Evolutionary conservation across 2,113 vertebrate species (phyloP).

Genomic region (Brienomyrus longianalis): DNA sequence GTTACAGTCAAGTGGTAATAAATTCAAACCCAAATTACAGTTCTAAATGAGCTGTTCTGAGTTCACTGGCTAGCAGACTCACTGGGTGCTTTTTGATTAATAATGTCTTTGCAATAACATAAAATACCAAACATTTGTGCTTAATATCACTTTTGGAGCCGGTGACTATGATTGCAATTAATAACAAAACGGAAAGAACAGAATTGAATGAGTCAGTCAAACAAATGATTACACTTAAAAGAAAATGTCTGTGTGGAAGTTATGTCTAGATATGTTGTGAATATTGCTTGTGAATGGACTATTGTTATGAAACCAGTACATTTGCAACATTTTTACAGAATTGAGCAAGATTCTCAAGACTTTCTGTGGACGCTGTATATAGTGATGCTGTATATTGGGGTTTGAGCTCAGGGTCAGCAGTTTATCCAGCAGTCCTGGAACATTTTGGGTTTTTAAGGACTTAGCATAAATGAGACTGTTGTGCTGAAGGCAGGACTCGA

Average conservation of each 20-base stretch:
- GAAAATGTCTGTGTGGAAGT: neutral
- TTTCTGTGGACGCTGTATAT: neutral
- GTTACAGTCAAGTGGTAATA: neutral
- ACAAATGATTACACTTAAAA: neutral
- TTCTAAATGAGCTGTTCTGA: neutral
- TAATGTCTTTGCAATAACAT: neutral
- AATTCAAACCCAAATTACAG: neutral
- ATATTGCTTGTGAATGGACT: neutral
- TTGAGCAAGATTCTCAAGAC: neutral
- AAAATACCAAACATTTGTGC: neutral
- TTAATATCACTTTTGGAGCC: neutral
- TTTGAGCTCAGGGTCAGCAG: neutral
- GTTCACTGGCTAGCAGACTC: neutral
- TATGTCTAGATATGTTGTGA: neutral
- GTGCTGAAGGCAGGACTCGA: neutral
- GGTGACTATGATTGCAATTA: neutral
- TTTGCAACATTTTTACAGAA: neutral
- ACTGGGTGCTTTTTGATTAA: neutral
- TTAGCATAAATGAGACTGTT: neutral
- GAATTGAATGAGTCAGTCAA: neutral
- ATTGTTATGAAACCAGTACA: neutral
- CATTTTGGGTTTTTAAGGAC: neutral
- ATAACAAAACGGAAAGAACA: neutral
- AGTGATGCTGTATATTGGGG: too few relatives aligned
- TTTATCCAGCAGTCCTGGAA: neutral